These are phyloP conservation scores for Argentina silus DNA, from an alignment of 2,797 vertebrate genomes.

Conservation along the genomic window DNA sequence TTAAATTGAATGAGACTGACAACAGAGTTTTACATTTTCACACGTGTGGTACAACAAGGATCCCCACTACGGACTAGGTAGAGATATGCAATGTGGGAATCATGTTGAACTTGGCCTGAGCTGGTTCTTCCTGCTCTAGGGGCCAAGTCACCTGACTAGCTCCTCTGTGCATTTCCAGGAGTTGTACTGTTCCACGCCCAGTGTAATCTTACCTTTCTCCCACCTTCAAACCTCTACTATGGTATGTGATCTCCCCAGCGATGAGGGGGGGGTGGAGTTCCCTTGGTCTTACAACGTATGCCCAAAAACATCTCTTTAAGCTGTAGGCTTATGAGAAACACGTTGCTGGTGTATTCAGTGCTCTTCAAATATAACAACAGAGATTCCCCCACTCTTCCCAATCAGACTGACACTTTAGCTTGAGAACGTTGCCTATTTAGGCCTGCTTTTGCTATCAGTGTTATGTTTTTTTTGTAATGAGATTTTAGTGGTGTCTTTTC, in stretches of 20 bases:
- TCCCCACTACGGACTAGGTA: too few relatives aligned
- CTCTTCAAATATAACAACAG: not conserved
- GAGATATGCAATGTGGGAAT: too few relatives aligned
- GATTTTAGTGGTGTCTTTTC: too few relatives aligned
- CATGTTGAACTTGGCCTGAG: too few relatives aligned
- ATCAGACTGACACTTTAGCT: too few relatives aligned
- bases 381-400: too few relatives aligned
- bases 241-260: not conserved
- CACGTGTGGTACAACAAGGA: too few relatives aligned
- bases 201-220: conserved; percentile 65
- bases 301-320: not conserved
- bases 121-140: not conserved
- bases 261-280: not conserved
- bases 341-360: not conserved
- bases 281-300: not conserved
- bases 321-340: not conserved
- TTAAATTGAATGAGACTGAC: too few relatives aligned
- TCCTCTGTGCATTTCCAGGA: not conserved
- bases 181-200: not conserved
- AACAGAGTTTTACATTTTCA: too few relatives aligned
- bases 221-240: conserved; percentile 66
- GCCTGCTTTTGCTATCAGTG: too few relatives aligned
- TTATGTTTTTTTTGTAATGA: too few relatives aligned
- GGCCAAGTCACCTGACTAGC: not conserved
- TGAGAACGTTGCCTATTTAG: too few relatives aligned